Base-by-base conservation (phyloP, 2,888 invertebrate species). In the Malthinus flaveolus region DNA sequence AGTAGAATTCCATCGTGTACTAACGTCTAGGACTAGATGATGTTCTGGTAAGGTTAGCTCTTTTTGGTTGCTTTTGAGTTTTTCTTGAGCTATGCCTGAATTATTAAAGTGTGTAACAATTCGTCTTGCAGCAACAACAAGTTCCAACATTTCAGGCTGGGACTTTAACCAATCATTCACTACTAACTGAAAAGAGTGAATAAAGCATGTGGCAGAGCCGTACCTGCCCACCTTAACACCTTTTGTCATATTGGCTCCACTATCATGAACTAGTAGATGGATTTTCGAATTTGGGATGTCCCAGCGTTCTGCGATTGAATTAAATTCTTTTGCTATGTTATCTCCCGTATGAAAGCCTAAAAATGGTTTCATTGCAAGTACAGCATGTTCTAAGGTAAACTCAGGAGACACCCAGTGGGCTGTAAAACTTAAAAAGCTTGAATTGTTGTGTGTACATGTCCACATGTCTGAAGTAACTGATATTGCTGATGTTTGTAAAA, bases 21-120 rank as follows among this genome's bases (percentile, higher is more conserved):
- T 50, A 11, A 62, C 46, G 36, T 62, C 59, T 47, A 60, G 56
- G 13, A 66, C 49, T 39, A 66, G 44, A 49, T 56, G 45, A 50
- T 65, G 62, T 23, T 65, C 45, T 37, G 61, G 62, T 50, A 66
- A 55, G 46, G 46, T 52, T 33, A 65, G 15, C 45, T 66, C 62
- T 32, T 67, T 39, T 59, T 61, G 66, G 58, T 66, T 65, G 4
- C 32, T 15, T 23, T 37, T 34, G 34, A 65, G 53, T 61, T 66
- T 65, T 65, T 63, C 60, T 66, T 66, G 61, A 15, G 63, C 62
- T 52, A 59, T 49, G 33, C 57, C 52, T 10, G 64, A 67, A 56
- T 65, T 57, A 55, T 67, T 63, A 56, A 67, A 73, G 56, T 73
- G 71, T 1, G 69, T 71, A 10, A 72, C 71, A n/a, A 74, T 47